Evolutionary conservation across 1,140 invertebrate genomes (phyloP).

Genomic region (Atopsyche davidsoni): DNA sequence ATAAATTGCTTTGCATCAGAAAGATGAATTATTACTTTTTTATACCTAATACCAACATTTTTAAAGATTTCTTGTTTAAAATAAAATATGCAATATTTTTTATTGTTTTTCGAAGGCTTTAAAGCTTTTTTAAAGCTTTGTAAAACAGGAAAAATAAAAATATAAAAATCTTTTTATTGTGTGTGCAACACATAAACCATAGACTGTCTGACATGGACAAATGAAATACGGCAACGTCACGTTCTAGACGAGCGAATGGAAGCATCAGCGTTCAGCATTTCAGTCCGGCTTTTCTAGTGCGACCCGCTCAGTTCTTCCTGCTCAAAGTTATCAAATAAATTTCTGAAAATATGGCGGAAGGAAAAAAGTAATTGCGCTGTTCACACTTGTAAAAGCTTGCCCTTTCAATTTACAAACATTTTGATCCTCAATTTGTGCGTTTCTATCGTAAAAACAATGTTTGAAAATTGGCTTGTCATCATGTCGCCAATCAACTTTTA

Average conservation of each 20-base stretch:
- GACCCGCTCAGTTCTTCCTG: slow-evolving; percentile 38
- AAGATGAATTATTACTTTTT: no score
- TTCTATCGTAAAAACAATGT: slow-evolving; percentile 15
- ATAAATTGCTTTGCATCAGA: no score
- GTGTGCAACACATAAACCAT: slow-evolving; percentile 36
- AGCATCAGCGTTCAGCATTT: slow-evolving; percentile 30
- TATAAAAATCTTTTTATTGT: slow-evolving; percentile 13
- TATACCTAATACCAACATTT: no score
- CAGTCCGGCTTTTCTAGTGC: slow-evolving; percentile 25
- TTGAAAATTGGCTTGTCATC: slow-evolving; percentile 48
- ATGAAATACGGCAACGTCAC: slow-evolving; percentile 53
- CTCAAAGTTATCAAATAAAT: slow-evolving; percentile 36
- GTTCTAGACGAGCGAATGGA: slow-evolving; percentile 32
- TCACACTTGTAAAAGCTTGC: background rate
- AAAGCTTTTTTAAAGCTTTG: no score
- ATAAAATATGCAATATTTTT: no score
- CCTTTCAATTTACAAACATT: slow-evolving; percentile 13
- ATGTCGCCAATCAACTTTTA: slow-evolving; percentile 36
- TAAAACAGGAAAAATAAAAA: no score
- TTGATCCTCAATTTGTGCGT: slow-evolving; percentile 9
- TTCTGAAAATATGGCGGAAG: slow-evolving; percentile 48
- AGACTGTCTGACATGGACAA: slow-evolving; percentile 38
- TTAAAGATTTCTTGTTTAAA: no score
- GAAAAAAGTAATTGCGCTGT: slow-evolving; percentile 47
- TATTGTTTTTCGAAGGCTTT: no score